Percentiles rank a stretch among this genome's conserved stretches.
These are phyloP conservation scores for Cyprinella venusta DNA, from an alignment of 2,797 vertebrate species.

Conservation along the genomic window DNA sequence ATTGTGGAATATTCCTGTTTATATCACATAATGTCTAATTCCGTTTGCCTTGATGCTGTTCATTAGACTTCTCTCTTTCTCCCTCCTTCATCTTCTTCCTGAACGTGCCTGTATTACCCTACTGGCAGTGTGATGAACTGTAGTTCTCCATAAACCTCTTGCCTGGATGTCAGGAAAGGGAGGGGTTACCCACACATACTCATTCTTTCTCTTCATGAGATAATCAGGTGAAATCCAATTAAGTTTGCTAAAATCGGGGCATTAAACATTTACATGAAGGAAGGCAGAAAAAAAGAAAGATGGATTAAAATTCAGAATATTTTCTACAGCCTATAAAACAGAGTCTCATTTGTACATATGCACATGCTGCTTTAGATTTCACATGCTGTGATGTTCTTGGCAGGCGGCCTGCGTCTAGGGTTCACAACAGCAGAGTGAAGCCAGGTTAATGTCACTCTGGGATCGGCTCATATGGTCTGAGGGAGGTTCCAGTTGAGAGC, in stretches of 20 bases:
- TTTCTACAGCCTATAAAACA: conserved; percentile 21
- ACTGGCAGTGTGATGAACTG: conserved; percentile 11
- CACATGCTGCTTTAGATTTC: background rate
- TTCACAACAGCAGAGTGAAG: conserved; percentile 18
- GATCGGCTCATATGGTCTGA: conserved; percentile 41
- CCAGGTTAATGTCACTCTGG: conserved; percentile 45
- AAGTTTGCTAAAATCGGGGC: conserved; percentile 31
- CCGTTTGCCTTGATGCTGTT: background rate
- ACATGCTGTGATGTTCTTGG: conserved; percentile 38
- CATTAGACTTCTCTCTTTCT: conserved; percentile 17
- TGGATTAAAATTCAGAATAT: background rate
- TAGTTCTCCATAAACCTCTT: background rate
- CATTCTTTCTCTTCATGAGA: conserved; percentile 18
- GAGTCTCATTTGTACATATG: conserved; percentile 1
- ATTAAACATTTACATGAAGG: conserved; percentile 37
- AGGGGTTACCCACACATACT: background rate
- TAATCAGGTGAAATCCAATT: conserved; percentile 51
- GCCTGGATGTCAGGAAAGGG: conserved; percentile 8
- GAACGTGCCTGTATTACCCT: background rate
- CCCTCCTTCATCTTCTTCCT: background rate
- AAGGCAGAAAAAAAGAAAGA: conserved; percentile 6
- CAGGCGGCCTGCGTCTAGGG: conserved; percentile 15
- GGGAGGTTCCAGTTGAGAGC: conserved; percentile 43
- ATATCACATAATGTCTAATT: background rate
- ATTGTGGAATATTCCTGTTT: background rate